Evolutionary conservation across 2,797 vertebrate species (phyloP).

Genomic region (Alca torda): DNA sequence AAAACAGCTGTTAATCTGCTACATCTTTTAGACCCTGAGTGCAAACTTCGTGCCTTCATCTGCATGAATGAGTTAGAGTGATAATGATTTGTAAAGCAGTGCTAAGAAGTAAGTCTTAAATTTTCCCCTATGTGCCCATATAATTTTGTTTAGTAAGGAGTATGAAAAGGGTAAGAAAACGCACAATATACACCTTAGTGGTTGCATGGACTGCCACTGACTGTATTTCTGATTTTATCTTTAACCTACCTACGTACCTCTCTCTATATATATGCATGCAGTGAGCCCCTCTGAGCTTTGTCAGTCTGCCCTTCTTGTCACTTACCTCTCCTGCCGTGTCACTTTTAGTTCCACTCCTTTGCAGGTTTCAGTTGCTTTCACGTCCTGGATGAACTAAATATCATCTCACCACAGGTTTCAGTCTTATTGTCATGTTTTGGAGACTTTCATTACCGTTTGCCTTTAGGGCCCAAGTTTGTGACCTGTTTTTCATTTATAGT

Average conservation of each 20-base stretch:
- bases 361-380: neutral
- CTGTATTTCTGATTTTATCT: neutral
- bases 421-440: neutral
- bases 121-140: neutral
- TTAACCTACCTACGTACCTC: neutral
- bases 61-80: neutral
- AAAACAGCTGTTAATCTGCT: neutral
- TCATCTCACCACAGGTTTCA: neutral
- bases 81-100: neutral
- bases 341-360: neutral
- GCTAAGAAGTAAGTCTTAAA: neutral
- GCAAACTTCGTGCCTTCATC: neutral
- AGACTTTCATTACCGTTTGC: neutral
- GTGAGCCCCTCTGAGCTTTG: neutral
- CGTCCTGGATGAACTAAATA: neutral
- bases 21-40: neutral
- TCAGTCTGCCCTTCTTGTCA: neutral
- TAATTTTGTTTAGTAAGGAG: neutral
- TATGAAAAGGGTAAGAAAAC: neutral
- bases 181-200: neutral
- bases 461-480: neutral
- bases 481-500: neutral
- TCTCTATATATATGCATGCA: neutral
- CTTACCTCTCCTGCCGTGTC: accelerated
- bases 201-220: neutral